Base-by-base conservation (phyloP, 1,140 invertebrate species). In the Dendroctonus ponderosae region DNA sequence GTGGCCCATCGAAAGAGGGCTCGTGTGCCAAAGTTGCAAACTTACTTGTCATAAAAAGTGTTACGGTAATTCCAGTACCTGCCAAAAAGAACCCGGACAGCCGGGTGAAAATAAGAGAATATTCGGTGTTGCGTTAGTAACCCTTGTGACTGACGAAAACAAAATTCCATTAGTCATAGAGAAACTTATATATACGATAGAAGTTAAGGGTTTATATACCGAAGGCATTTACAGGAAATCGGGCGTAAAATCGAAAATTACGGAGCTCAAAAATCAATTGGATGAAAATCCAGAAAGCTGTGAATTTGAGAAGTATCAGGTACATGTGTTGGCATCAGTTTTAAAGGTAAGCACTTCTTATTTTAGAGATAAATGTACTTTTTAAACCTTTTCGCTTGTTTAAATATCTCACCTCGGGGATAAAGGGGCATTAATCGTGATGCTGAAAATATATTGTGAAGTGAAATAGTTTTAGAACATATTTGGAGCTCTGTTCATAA, bases 31-130 rank as follows among this genome's bases (percentile, higher is more conserved):
- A 85, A 92, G 87, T 70, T 98, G 96, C 82, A 96, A 94, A 79
- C 81, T 97, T 54, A 94, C 93, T 0, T 94, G 93, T 74, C 96
- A 98, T 79, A 96, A 94, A 78, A 97, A 96, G 77, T 98, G 96
- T 80, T 91, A 92, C 73, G 84, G 82, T 56, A 92, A 91, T 75
- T 77, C 82, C 6, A 80, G 81, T 3, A 80, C 84, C 44, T 88
- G 86, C 69, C 82, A 84, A 9, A 87, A 86, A 70, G 85, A 87
- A 56, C 81, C 81, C 3, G 69, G 73, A 7, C 62, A 72, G 43
- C 84, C 85, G 64, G 79, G 79, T 3, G 84, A 84, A 63, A 82
- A 82, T 2, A 79, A 81, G 5, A 83, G 86, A 72, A 86, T 94
- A 8, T 94, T 95, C 75, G 91, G 91, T 5, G 86, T 90, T 12